These are phyloP conservation scores for Athalia rosae DNA, from an alignment of 2,888 invertebrate genomes.

Conservation along the genomic window DNA sequence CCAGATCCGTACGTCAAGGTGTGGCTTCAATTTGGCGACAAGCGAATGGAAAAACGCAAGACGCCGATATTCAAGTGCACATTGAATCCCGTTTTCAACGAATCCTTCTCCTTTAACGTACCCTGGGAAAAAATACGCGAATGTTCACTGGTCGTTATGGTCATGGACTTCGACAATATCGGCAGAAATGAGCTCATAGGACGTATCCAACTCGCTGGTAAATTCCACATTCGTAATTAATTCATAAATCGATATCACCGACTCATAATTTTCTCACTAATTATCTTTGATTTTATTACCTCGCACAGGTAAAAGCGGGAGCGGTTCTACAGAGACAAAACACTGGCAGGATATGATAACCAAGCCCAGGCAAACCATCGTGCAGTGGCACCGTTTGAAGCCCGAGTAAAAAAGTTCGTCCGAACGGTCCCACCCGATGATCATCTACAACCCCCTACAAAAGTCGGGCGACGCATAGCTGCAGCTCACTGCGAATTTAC, in stretches of 20 bases:
- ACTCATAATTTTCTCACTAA: too few relatives aligned
- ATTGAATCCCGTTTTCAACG: slow-evolving; percentile 96
- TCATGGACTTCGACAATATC: slow-evolving; percentile 98
- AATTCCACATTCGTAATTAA: slow-evolving; percentile 57
- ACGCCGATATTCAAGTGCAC: slow-evolving; percentile 96
- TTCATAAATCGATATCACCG: too few relatives aligned
- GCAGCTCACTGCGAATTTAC: too few relatives aligned
- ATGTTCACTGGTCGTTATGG: slow-evolving; percentile 94
- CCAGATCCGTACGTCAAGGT: slow-evolving; percentile 99
- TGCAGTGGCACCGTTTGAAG: slow-evolving; percentile 98
- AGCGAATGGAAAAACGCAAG: slow-evolving; percentile 95
- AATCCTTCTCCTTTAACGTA: slow-evolving; percentile 96
- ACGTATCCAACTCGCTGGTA: slow-evolving; percentile 93
- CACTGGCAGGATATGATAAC: slow-evolving; percentile 99
- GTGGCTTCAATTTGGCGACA: slow-evolving; percentile 96
- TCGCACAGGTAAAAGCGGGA: slow-evolving; percentile 90
- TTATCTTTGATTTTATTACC: too few relatives aligned
- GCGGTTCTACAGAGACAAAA: slow-evolving; percentile 96
- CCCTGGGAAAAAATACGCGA: slow-evolving; percentile 98
- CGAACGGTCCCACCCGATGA: background rate
- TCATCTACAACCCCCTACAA: slow-evolving; percentile 1
- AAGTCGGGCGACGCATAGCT: slow-evolving; percentile 20
- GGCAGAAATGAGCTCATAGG: slow-evolving; percentile 95
- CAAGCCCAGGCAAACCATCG: slow-evolving; percentile 95
- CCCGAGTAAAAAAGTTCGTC: slow-evolving; percentile 81